phyloP scores from a whole-genome alignment of 2,888 invertebrate species.

The Augiades crinisus region DNA sequence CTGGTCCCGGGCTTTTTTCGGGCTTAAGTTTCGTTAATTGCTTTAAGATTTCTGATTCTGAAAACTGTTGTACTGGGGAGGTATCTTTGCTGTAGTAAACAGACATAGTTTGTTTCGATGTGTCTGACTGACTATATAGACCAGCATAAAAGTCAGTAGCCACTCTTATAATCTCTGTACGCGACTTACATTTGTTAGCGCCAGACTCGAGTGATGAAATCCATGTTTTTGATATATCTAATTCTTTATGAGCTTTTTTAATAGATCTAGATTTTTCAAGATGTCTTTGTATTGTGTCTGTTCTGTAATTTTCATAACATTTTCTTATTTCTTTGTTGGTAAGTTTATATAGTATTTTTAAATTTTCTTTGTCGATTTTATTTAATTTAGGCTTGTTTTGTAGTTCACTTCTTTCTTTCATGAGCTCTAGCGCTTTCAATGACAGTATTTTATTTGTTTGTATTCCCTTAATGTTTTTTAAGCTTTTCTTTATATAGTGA shows the following conservation, averaged over 20 bases:
- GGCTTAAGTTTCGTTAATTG: slow-evolving; percentile 29
- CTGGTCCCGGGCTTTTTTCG: slow-evolving; percentile 31
- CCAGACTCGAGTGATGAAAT: slow-evolving; percentile 21
- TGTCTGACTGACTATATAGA: slow-evolving; percentile 22
- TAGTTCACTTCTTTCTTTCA: slow-evolving; percentile 29
- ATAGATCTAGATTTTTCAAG: slow-evolving; percentile 25
- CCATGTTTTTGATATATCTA: slow-evolving; percentile 25
- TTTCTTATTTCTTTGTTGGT: slow-evolving; percentile 32
- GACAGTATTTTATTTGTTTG: slow-evolving; percentile 26
- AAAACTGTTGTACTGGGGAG: slow-evolving; percentile 18
- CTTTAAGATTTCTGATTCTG: slow-evolving; percentile 27
- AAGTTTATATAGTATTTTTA: slow-evolving; percentile 28
- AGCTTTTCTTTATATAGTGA: slow-evolving; percentile 13
- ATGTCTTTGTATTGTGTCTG: slow-evolving; percentile 25
- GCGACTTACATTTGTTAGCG: slow-evolving; percentile 17
- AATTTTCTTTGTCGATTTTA: slow-evolving; percentile 26
- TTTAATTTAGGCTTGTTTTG: slow-evolving; percentile 29
- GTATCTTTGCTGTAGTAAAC: slow-evolving; percentile 9
- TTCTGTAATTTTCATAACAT: slow-evolving; percentile 26
- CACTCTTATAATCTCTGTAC: slow-evolving; percentile 26
- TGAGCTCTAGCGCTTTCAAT: slow-evolving; percentile 25
- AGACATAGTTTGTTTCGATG: slow-evolving; percentile 15
- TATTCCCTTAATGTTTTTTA: slow-evolving; percentile 24
- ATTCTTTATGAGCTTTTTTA: slow-evolving; percentile 28
- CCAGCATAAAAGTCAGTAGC: slow-evolving; percentile 30